Evolutionary conservation across 2,888 invertebrate species (phyloP).

Genomic region (Lucinisca nassula): DNA sequence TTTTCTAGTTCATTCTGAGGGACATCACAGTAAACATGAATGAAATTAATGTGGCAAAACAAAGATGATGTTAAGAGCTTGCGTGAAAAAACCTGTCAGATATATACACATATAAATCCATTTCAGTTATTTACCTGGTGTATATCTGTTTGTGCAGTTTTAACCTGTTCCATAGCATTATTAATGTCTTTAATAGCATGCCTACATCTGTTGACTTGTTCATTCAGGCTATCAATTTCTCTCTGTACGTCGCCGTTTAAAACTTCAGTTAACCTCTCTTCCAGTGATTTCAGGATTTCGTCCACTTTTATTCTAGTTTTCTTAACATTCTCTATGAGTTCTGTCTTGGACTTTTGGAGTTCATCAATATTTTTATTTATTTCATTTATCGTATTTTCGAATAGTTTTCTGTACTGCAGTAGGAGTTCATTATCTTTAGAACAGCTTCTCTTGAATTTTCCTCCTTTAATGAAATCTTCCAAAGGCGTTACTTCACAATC

Average conservation of each 20-base stretch:
- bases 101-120: too few species aligned
- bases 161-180: slow-evolving; percentile 59
- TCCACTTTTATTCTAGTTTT: slow-evolving; percentile 26
- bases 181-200: slow-evolving; percentile 47
- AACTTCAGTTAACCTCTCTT: slow-evolving; percentile 30
- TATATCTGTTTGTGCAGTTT: slow-evolving; percentile 45
- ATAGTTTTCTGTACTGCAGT: slow-evolving; percentile 58
- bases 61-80: too few species aligned
- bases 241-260: slow-evolving; percentile 43
- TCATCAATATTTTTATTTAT: slow-evolving; percentile 46
- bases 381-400: slow-evolving; percentile 53
- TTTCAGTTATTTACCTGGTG: slow-evolving; percentile 17
- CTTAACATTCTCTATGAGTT: slow-evolving; percentile 44
- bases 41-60: too few species aligned
- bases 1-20: too few species aligned
- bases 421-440: slow-evolving; percentile 58
- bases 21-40: too few species aligned
- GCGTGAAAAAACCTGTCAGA: too few species aligned
- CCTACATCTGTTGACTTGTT: slow-evolving; percentile 41
- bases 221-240: slow-evolving; percentile 42
- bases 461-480: slow-evolving; percentile 53
- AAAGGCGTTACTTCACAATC: slow-evolving; percentile 49
- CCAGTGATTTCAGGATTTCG: slow-evolving; percentile 32
- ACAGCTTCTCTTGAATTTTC: slow-evolving; percentile 61
- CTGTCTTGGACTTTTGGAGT: slow-evolving; percentile 39